Evolutionary conservation across 2,888 invertebrate species (phyloP), one percentile per base, ranked within the genome.

Genomic region (Crepidodera aurea): DNA sequence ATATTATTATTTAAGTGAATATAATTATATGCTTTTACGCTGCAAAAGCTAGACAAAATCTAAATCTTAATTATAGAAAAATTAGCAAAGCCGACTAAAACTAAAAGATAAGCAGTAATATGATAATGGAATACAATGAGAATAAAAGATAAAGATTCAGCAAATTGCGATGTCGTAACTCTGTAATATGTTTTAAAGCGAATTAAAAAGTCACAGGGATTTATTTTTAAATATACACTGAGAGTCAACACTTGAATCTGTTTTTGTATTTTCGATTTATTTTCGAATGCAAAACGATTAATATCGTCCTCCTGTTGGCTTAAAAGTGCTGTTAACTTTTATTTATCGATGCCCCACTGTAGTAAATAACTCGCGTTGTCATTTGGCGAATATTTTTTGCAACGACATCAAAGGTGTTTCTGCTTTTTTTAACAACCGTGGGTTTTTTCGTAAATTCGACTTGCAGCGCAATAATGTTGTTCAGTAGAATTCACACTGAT

Each of bases 291-390:
- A 15, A 50, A 37, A 48, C 58, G 54, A 58, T 58, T 58, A 58
- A 62, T 62, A 48, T 40, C 42, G 19, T 51, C 18, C 55, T 22
- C 44, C 22, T 32, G 51, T 46, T 53, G 46, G 57, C 51, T 57
- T 37, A 50, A 62, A 62, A 54, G 54, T 62, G 58, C 51, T 57
- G 57, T 53, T 54, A 62, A 42, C 34, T 62, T 60, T 50, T 54
- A 39, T 62, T 62, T 58, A 58, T 58, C 34, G 58, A 40, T 42
- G 44, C 51, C 16, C 39, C 27, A 5, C 12, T n/a, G 29, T 55
- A 13, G 54, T 60, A 55, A 60, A 60, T 55, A 60, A 60, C 50
- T 19, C 50, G 34, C 25, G 13, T 44, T 54, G 60, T 60, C 56
- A 56, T 40, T 19, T 8, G 8, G 15, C 3, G 6, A 44, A 16